Percentiles rank a stretch among this genome's conserved stretches.
phyloP scores from a whole-genome alignment of 2,797 vertebrate genomes.

The Sphenopsis melanotis region DNA sequence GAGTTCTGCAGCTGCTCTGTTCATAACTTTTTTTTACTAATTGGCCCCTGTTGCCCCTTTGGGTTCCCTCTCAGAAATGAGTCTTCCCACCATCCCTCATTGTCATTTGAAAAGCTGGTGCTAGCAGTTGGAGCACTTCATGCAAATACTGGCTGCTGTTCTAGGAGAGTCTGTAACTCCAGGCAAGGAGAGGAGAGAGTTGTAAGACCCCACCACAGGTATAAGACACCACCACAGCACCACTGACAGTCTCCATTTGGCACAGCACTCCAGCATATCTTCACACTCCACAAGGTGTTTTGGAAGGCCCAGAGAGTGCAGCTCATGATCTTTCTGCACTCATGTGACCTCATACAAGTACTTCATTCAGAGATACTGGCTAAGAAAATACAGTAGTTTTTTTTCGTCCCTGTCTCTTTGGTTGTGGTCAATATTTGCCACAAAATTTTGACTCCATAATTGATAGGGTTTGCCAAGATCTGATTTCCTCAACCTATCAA shows the following conservation, averaged over 20 bases:
- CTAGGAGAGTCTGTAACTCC: not conserved
- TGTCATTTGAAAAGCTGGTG: not conserved
- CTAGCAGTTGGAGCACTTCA: not conserved
- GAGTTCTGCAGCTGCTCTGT: not conserved
- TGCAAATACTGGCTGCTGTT: not conserved
- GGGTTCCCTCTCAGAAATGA: not conserved
- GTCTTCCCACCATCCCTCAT: not conserved
- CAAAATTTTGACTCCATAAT: not conserved
- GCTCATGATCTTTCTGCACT: not conserved
- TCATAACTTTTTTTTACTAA: not conserved
- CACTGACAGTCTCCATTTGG: rapidly evolving
- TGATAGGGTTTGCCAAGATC: not conserved
- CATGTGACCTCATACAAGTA: not conserved
- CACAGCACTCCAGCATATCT: not conserved
- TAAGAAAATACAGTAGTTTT: not conserved
- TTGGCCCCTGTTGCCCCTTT: not conserved
- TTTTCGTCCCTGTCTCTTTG: not conserved
- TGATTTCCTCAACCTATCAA: not conserved
- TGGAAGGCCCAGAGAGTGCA: not conserved
- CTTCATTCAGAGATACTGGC: not conserved
- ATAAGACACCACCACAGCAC: no score
- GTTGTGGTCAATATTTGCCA: not conserved
- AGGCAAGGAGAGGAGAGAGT: not conserved
- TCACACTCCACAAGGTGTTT: not conserved
- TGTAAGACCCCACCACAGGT: not conserved